phyloP scores from a whole-genome alignment of 2,888 invertebrate genomes.

The Alsophila aescularia region DNA sequence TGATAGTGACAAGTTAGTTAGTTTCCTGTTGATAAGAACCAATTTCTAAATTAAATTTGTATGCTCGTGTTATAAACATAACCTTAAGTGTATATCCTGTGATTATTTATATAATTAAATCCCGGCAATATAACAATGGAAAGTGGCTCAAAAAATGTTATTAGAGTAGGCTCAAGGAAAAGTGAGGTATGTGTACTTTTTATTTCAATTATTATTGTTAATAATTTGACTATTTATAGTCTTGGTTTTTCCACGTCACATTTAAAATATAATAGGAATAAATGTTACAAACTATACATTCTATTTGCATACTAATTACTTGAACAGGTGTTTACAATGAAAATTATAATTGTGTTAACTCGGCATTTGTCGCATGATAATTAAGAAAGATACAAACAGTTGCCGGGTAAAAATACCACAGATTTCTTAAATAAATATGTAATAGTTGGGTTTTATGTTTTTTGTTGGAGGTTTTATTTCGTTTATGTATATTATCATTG shows the following conservation, averaged over 20 bases:
- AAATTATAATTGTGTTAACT: neutral
- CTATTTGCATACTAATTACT: slow-evolving; percentile 5
- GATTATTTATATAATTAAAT: slow-evolving; percentile 48
- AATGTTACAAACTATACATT: too few species aligned
- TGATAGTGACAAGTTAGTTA: slow-evolving; percentile 73
- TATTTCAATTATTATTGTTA: neutral
- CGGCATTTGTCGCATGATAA: too few species aligned
- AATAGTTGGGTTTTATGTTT: too few species aligned
- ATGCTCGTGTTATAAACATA: slow-evolving; percentile 34
- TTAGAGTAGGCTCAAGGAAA: slow-evolving; percentile 92
- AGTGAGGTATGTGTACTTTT: slow-evolving; percentile 87
- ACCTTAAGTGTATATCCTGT: slow-evolving; percentile 38
- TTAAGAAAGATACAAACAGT: too few species aligned
- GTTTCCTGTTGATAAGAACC: neutral
- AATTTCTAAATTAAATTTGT: slow-evolving; percentile 9
- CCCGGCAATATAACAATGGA: slow-evolving; percentile 59
- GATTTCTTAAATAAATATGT: too few species aligned
- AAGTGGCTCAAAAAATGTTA: slow-evolving; percentile 77
- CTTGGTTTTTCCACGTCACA: neutral
- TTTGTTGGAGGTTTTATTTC: too few species aligned
- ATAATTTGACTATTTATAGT: too few species aligned
- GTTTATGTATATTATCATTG: too few species aligned
- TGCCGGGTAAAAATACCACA: too few species aligned
- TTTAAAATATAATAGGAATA: neutral
- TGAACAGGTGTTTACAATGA: neutral